Conservation (phyloP, 2,797 vertebrate genomes). For the Artibeus jamaicensis region DNA sequence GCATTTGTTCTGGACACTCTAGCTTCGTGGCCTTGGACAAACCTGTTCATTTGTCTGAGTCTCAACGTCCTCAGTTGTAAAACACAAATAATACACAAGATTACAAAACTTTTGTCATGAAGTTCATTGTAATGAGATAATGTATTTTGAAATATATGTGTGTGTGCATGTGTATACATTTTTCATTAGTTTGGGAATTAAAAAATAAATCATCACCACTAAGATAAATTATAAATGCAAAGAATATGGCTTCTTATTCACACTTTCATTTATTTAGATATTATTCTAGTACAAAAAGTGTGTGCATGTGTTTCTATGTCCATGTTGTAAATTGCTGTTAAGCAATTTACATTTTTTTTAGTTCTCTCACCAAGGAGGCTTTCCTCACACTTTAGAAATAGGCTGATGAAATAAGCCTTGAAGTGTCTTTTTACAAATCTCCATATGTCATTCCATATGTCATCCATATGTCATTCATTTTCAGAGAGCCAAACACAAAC, state of each 20-base stretch:
- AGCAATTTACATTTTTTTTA: neutral
- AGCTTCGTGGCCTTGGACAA: neutral
- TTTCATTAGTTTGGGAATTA: neutral
- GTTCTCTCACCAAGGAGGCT: slow-evolving; percentile 1
- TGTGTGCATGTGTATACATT: neutral
- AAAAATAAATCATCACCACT: neutral
- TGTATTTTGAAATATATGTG: neutral
- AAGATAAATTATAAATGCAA: neutral
- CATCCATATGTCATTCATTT: neutral
- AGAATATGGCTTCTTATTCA: neutral
- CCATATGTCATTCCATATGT: neutral
- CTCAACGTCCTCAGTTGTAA: neutral
- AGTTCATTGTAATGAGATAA: neutral
- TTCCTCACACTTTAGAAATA: neutral
- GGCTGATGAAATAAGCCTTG: neutral
- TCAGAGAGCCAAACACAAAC: neutral
- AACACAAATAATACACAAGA: neutral
- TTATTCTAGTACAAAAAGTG: neutral
- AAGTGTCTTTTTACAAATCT: neutral
- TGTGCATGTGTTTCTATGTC: neutral
- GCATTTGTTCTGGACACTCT: neutral
- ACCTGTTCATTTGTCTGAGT: neutral
- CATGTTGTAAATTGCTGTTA: neutral
- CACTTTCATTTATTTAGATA: neutral
- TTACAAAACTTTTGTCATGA: neutral